phyloP scores from a whole-genome alignment of 2,113 vertebrate species.

The Pongo abelii region DNA sequence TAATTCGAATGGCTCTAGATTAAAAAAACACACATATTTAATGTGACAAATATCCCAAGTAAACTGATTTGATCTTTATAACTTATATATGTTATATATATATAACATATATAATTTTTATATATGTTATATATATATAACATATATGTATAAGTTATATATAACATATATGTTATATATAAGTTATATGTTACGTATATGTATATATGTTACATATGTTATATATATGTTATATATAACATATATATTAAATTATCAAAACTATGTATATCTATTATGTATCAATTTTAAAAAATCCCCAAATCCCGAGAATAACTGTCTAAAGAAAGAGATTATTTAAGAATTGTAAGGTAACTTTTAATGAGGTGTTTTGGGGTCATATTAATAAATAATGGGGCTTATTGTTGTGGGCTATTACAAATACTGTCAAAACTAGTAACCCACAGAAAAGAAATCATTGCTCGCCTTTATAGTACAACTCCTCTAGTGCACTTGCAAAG shows the following conservation, averaged over 20 bases:
- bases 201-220: no score
- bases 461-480: conserved; percentile 69
- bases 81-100: background rate
- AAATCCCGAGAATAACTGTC: background rate
- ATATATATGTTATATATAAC: no score
- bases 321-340: background rate
- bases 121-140: no score
- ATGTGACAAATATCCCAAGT: background rate
- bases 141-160: no score
- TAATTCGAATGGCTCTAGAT: background rate
- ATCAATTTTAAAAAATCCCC: background rate
- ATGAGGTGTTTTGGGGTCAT: background rate
- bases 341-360: background rate
- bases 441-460: background rate
- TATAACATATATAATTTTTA: no score
- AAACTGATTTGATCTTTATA: background rate
- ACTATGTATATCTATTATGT: background rate
- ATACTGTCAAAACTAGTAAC: conserved; percentile 16
- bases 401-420: conserved; percentile 35
- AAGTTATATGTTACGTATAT: no score
- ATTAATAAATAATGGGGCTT: background rate
- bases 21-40: background rate
- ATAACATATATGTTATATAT: no score
- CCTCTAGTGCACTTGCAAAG: conserved; percentile 72
- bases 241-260: background rate